Conservation (phyloP, 2,797 vertebrate genomes). For the Falco peregrinus region DNA sequence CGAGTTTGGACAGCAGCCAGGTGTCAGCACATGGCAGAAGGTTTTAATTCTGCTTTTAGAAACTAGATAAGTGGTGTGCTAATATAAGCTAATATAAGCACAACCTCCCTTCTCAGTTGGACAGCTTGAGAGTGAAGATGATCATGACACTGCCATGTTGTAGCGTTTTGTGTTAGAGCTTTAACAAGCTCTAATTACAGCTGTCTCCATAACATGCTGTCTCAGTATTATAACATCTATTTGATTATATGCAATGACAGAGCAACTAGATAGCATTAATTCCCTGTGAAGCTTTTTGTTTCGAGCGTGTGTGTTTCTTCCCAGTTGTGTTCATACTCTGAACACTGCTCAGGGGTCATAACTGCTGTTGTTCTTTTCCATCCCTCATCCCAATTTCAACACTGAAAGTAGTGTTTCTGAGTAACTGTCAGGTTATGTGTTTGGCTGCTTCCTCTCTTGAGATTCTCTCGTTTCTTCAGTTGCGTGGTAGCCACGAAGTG, state of each 20-base stretch:
- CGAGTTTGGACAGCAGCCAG: conserved; percentile 38
- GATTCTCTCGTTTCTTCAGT: background rate
- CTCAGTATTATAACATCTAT: background rate
- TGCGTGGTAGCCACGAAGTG: background rate
- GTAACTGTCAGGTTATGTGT: background rate
- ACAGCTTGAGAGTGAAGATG: conserved; percentile 35
- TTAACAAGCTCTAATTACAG: conserved; percentile 36
- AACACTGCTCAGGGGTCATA: background rate
- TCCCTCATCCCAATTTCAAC: accelerated
- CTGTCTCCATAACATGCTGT: background rate
- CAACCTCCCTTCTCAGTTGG: conserved; percentile 1
- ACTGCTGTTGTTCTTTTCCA: background rate
- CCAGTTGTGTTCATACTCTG: background rate
- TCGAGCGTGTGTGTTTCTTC: background rate
- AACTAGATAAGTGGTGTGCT: conserved; percentile 50
- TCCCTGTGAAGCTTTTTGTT: background rate
- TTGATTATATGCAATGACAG: background rate
- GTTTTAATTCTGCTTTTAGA: conserved; percentile 63
- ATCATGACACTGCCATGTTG: background rate
- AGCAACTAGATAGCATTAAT: background rate
- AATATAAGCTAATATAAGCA: conserved; percentile 57
- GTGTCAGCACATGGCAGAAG: conserved; percentile 61
- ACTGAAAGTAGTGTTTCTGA: background rate
- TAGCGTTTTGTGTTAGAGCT: background rate
- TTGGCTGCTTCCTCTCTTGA: background rate